Percentiles rank a stretch among this genome's conserved stretches.
phyloP scores from a whole-genome alignment of 2,797 vertebrate genomes.

The Harpagifer antarcticus region DNA sequence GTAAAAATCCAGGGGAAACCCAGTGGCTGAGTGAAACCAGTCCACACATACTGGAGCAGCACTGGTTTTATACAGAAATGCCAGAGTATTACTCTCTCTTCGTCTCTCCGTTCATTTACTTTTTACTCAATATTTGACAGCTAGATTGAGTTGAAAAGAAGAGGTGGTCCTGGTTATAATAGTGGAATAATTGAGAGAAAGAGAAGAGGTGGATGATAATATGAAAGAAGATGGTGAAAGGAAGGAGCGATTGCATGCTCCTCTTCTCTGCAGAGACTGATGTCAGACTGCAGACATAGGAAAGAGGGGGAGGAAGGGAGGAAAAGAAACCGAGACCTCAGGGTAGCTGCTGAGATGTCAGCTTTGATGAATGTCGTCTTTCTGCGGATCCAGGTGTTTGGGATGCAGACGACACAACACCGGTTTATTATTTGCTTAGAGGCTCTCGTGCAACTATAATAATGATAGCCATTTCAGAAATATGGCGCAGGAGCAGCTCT shows the following conservation, averaged over 20 bases:
- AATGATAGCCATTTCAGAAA: slow-evolving; percentile 35
- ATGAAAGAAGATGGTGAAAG: slow-evolving; percentile 32
- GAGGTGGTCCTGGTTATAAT: slow-evolving; percentile 26
- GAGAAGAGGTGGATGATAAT: slow-evolving; percentile 38
- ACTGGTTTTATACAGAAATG: slow-evolving; percentile 22
- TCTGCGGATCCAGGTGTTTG: slow-evolving; percentile 58
- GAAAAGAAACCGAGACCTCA: slow-evolving; percentile 27
- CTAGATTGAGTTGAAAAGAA: slow-evolving; percentile 22
- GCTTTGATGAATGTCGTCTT: slow-evolving; percentile 62
- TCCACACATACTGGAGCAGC: slow-evolving; percentile 14
- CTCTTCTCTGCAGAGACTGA: slow-evolving; percentile 53
- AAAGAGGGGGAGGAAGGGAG: not conserved
- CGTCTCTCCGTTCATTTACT: slow-evolving; percentile 3
- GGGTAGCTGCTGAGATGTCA: slow-evolving; percentile 51
- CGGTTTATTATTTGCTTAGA: slow-evolving; percentile 35
- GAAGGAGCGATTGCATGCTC: slow-evolving; percentile 18
- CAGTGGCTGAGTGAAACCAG: slow-evolving; percentile 11
- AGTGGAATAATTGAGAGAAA: slow-evolving; percentile 32
- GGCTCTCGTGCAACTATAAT: slow-evolving; percentile 42
- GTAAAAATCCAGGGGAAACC: slow-evolving; percentile 28
- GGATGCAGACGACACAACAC: slow-evolving; percentile 19
- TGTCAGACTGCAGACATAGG: slow-evolving; percentile 50
- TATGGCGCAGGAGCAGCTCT: not conserved
- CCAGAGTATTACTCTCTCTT: not conserved
- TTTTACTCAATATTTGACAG: slow-evolving; percentile 27